Percentiles rank a stretch among this genome's conserved stretches.
Conservation (phyloP, 2,113 vertebrate genomes). For the Eulemur macaco region DNA sequence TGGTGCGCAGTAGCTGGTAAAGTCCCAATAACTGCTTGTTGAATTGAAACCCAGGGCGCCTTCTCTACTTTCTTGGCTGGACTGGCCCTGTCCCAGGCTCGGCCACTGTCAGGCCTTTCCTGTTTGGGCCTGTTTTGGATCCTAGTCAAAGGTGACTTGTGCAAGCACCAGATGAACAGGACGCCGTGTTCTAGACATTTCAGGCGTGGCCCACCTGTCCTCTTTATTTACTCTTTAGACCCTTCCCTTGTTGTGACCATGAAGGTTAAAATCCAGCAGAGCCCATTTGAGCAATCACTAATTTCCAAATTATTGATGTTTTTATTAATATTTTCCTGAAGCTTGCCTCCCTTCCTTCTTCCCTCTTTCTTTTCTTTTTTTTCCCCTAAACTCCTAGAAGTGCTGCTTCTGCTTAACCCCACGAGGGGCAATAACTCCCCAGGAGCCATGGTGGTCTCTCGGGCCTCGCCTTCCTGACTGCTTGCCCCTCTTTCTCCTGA, state of each 20-base stretch:
- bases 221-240: not conserved
- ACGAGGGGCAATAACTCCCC: not conserved
- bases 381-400: not conserved
- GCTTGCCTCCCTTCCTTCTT: not conserved
- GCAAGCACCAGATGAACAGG: not conserved
- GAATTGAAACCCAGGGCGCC: not conserved
- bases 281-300: not conserved
- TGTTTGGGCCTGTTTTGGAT: not conserved
- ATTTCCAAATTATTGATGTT: constrained; percentile 2
- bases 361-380: not conserved
- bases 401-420: not conserved
- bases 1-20: not conserved
- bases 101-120: not conserved
- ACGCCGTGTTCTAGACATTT: not conserved
- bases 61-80: not conserved
- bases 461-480: not conserved
- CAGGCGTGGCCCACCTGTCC: not conserved
- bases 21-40: not conserved
- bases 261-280: not conserved
- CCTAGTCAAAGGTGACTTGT: not conserved
- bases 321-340: not conserved
- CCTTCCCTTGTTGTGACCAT: not conserved
- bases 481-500: too few relatives aligned
- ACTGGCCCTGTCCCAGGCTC: not conserved
- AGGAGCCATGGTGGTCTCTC: not conserved